A percentile compares a stretch with the other conserved stretches of the same genome.
Conservation (phyloP, 2,797 vertebrate genomes). For the Margarornis squamiger region DNA sequence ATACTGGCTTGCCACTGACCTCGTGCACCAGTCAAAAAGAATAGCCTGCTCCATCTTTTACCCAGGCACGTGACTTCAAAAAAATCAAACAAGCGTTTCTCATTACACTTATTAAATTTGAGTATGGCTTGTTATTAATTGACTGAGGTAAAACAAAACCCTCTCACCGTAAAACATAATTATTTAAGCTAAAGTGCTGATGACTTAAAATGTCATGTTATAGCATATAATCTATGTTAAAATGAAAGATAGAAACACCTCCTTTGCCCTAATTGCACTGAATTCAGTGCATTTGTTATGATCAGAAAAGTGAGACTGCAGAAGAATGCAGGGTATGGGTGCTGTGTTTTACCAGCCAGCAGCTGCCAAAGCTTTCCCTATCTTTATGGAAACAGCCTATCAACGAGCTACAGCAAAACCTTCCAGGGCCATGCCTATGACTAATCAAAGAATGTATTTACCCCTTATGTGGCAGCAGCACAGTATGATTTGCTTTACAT, state of each 20-base stretch:
- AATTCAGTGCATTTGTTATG: not conserved
- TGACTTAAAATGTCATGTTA: conserved; percentile 52
- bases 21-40: conserved; percentile 9
- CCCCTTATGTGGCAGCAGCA: not conserved
- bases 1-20: conserved; percentile 15
- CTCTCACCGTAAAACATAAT: conserved; percentile 45
- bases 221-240: conserved; percentile 28
- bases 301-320: not conserved
- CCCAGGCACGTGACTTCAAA: conserved; percentile 58
- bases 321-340: not conserved
- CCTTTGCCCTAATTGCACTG: not conserved
- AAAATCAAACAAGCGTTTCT: conserved; percentile 62
- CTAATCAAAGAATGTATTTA: not conserved
- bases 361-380: not conserved
- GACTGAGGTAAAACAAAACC: conserved; percentile 56
- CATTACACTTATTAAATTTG: conserved; percentile 70
- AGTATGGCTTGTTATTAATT: conserved; percentile 57
- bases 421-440: not conserved
- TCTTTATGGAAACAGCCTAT: not conserved
- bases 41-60: conserved; percentile 22
- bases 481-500: not conserved
- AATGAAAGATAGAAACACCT: conserved; percentile 32
- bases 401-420: not conserved
- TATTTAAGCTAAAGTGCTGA: conserved; percentile 66
- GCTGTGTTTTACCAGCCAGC: not conserved